phyloP scores from a whole-genome alignment of 2,888 invertebrate genomes.

The Escarpia spicata region DNA sequence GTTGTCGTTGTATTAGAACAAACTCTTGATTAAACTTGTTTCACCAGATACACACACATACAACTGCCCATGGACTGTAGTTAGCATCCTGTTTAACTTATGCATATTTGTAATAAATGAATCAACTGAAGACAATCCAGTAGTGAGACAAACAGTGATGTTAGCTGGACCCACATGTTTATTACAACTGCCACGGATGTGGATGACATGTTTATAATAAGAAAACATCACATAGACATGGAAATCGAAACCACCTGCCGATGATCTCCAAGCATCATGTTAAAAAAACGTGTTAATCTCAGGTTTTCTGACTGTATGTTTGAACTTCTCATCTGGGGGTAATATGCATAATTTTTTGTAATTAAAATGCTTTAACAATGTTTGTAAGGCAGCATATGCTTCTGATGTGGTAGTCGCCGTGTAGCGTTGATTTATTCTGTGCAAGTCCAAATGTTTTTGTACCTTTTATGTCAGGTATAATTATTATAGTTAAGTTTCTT shows the following conservation, averaged over 20 bases:
- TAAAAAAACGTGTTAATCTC: background rate
- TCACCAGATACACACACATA: background rate
- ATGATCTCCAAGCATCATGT: background rate
- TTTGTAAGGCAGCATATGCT: background rate
- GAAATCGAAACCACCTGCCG: background rate
- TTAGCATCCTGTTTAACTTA: background rate
- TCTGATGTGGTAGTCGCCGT: background rate
- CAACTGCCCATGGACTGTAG: background rate
- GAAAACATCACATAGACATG: background rate
- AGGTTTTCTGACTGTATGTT: background rate
- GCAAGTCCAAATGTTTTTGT: background rate
- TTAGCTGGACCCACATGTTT: background rate
- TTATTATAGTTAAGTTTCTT: background rate
- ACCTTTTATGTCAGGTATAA: background rate
- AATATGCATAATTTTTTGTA: constrained; percentile 10
- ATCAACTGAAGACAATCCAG: background rate
- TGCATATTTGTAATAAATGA: background rate
- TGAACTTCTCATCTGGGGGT: background rate
- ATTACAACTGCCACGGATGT: background rate
- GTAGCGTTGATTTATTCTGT: background rate
- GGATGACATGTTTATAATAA: background rate
- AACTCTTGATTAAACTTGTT: background rate
- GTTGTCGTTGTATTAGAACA: background rate
- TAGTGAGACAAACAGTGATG: background rate
- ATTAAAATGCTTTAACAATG: background rate